Conservation (phyloP, 2,888 invertebrate species). For the Troides aeacus region DNA sequence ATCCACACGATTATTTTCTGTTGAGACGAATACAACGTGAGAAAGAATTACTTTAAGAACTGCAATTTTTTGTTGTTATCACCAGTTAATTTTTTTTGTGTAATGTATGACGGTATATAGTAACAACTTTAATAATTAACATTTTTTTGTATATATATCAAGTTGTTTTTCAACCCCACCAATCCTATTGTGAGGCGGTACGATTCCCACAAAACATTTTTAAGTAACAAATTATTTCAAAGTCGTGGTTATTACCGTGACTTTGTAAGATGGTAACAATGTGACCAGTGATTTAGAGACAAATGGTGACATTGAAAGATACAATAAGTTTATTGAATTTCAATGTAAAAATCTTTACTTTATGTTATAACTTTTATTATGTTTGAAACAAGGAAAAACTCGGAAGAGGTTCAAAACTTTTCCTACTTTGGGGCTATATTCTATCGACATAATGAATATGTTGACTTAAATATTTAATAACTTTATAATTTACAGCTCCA, state of each 20-base stretch:
- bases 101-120: too few species aligned
- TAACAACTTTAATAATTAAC: neutral
- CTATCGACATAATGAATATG: too few species aligned
- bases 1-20: too few species aligned
- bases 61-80: too few species aligned
- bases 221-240: constrained; percentile 8
- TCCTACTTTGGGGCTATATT: too few species aligned
- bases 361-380: neutral
- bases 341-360: neutral
- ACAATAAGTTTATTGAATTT: constrained; percentile 1
- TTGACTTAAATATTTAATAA: too few species aligned
- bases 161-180: neutral
- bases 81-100: too few species aligned
- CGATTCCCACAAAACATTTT: constrained; percentile 14
- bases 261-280: constrained; percentile 18
- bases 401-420: too few species aligned
- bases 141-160: neutral
- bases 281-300: neutral
- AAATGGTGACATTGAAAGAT: constrained; percentile 1
- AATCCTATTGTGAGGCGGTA: neutral
- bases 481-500: too few species aligned
- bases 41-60: too few species aligned
- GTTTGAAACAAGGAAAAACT: neutral
- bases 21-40: too few species aligned
- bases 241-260: constrained; percentile 4